Conservation (phyloP, 92 coral and sea anemone species). For the Bergia sp. region DNA sequence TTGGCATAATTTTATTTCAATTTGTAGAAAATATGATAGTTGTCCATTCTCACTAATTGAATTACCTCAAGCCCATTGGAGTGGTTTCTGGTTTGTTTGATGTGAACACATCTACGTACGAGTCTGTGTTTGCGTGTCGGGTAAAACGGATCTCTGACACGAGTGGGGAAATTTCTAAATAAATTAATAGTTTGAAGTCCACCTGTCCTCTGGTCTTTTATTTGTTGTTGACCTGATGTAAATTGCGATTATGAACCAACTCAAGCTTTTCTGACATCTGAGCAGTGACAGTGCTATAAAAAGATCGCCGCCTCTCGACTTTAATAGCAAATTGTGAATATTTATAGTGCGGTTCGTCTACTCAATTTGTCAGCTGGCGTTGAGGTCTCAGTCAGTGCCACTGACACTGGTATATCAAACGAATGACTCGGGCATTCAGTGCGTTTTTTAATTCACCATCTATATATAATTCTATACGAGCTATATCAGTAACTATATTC, state of each 20-base stretch:
- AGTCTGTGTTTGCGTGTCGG: not conserved
- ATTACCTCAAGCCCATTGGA: not conserved
- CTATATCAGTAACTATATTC: not conserved
- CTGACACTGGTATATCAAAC: not conserved
- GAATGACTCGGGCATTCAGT: not conserved
- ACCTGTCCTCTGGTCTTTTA: not conserved
- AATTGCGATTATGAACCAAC: not conserved
- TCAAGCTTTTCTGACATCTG: conserved; percentile 21
- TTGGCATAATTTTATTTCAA: conserved; percentile 14
- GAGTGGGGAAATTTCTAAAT: not conserved
- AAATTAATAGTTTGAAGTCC: not conserved
- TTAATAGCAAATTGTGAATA: conserved; percentile 31
- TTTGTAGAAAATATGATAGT: conserved; percentile 14
- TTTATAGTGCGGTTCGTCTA: conserved; percentile 34
- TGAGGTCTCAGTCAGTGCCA: not conserved
- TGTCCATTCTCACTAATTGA: conserved; percentile 8
- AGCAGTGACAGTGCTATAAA: conserved; percentile 33
- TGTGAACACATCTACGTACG: not conserved
- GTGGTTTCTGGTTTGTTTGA: not conserved
- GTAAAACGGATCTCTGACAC: not conserved
- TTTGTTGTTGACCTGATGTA: not conserved
- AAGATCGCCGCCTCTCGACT: not conserved
- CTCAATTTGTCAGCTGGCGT: conserved; percentile 31
- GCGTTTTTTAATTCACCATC: not conserved
- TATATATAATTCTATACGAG: not conserved